Evolutionary conservation across 2,888 invertebrate genomes (phyloP).

Genomic region (Heliothis peltigera): DNA sequence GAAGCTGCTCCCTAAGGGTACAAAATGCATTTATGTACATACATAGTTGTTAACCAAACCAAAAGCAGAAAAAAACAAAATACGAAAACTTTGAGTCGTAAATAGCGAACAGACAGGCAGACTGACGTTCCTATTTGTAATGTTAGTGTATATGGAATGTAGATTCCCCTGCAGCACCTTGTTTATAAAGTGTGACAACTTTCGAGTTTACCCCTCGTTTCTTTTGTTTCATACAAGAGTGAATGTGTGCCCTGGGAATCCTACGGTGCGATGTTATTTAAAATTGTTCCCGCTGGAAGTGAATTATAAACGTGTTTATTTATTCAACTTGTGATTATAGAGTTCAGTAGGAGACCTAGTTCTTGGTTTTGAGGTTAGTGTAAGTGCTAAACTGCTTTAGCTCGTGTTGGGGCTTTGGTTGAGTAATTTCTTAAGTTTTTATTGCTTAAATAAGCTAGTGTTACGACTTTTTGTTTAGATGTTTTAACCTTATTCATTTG

Average conservation of each 20-base stretch:
- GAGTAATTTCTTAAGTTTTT: conserved; percentile 26
- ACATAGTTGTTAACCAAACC: neutral
- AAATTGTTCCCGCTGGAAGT: conserved; percentile 53
- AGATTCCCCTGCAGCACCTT: conserved; percentile 51
- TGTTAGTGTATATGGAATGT: conserved; percentile 42
- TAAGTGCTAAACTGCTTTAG: conserved; percentile 5
- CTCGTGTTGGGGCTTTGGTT: neutral
- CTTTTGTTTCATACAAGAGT: conserved; percentile 62
- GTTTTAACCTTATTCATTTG: too few species aligned
- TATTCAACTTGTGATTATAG: conserved; percentile 57
- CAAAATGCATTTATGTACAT: neutral
- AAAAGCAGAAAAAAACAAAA: conserved; percentile 6
- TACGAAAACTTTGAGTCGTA: neutral
- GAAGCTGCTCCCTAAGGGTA: neutral
- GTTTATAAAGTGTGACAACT: conserved; percentile 64
- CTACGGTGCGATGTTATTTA: conserved; percentile 46
- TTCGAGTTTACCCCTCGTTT: conserved; percentile 58
- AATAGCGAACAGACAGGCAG: conserved; percentile 22
- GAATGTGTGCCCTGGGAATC: conserved; percentile 61
- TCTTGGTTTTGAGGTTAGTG: conserved; percentile 7
- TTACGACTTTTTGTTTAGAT: too few species aligned
- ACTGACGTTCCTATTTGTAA: conserved; percentile 21
- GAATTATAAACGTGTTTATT: conserved; percentile 53
- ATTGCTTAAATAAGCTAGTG: neutral
- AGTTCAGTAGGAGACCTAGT: conserved; percentile 13